Percentiles rank a stretch among this genome's conserved stretches.
These are phyloP conservation scores for Pipistrellus pipistrellus DNA, from an alignment of 2,797 vertebrate species.

Conservation along the genomic window DNA sequence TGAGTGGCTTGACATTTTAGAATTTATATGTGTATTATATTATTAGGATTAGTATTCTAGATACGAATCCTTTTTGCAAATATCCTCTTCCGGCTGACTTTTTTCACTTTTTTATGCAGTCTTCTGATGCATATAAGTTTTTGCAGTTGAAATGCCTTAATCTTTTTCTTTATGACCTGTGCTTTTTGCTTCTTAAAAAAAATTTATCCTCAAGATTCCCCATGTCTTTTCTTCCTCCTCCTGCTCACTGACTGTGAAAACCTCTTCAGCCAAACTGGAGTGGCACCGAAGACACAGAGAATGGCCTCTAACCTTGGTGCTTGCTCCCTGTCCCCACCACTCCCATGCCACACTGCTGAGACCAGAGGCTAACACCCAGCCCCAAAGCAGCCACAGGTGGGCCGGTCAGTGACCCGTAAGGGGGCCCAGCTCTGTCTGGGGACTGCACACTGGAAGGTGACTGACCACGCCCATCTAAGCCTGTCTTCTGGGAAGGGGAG, in stretches of 20 bases:
- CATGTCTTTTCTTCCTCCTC: neutral
- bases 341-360: neutral
- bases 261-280: neutral
- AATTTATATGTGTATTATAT: neutral
- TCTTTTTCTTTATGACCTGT: neutral
- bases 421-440: neutral
- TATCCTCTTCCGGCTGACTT: neutral
- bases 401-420: neutral
- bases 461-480: neutral
- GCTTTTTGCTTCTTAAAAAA: neutral
- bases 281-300: neutral
- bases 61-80: neutral
- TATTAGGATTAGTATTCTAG: neutral
- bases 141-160: constrained; percentile 12
- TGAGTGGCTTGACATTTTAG: neutral
- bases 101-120: neutral
- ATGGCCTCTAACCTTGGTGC: neutral
- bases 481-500: neutral
- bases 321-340: neutral
- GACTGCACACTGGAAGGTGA: neutral
- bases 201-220: neutral
- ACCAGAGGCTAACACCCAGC: neutral
- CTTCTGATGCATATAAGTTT: neutral
- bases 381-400: neutral
- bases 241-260: neutral